Base-by-base conservation (phyloP, 2,888 invertebrate species). In the Thyatira batis region DNA sequence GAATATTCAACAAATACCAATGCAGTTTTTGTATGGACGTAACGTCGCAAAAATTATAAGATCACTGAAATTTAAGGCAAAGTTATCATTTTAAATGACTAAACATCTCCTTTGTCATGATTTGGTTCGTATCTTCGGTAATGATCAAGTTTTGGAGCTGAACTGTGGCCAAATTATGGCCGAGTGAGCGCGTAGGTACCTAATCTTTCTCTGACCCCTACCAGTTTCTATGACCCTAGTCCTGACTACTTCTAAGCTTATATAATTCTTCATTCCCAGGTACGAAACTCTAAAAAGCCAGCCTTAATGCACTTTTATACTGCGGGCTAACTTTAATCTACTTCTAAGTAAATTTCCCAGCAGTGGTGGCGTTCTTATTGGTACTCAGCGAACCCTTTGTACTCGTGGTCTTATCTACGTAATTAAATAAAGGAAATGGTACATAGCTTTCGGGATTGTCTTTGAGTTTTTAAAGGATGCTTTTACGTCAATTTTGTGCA, bases 401-500 rank as follows among this genome's bases (percentile, higher is more conserved):
- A 25, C 50, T 20, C 20, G 44, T 17, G 43, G 30, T 49, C 53
- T 46, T 46, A 54, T 56, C 58, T 48, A 27, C 30, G 45, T 55
- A 53, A 53, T 50, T 39, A 58, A n/a, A 50, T 43, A 50, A 33
- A 33, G 17, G 21, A 13, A 25, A 6, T 11, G 25, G 20, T 30
- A n/a, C n/a, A n/a, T n/a, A 49, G 51, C 49, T 27, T 39, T 27
- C 20, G 17, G 20, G 8, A n/a, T 25, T 43, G 50, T 46, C 30
- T 46, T 43, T 54, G 46, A 52, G 13, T 50, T 51, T 63, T 44
- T 51, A 52, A 52, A 52, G 44, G 54, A 51, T 49, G 52, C 56
- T 62, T 56, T 54, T 53, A 45, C 2, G 57, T 39, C 61, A 57
- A 61, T 61, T 58, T 65, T 67, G 61, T 64, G 63, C 67, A 58